Evolutionary conservation across 2,888 invertebrate species (phyloP), one percentile per base, ranked within the genome.

Genomic region (Corythucha ciliata): DNA sequence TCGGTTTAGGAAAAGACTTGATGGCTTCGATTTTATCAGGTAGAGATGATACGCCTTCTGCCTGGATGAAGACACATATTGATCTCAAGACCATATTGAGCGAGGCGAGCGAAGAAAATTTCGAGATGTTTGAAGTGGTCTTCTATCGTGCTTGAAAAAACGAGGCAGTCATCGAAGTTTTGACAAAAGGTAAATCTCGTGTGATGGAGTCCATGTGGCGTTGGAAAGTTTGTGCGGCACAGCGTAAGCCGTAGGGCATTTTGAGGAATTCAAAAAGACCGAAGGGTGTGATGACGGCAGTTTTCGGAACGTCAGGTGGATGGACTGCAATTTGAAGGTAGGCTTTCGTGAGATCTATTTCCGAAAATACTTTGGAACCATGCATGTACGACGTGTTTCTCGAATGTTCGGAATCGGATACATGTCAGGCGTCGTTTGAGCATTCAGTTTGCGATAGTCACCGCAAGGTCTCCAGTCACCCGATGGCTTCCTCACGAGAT

Each of bases 371-470:
- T 2, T 39, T 60, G 12, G 59, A 60, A 1, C 61, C 62, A 12
- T 45, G 20, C 2, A 67, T 40, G 4, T 52, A 32, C 4, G 57
- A 37, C 37, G 20, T 18, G 21, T 37, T 37, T 16, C 37, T 21
- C 37, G 20, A 33, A 71, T 69, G 55, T 74, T 77, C 68, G 66
- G 10, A 50, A 57, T 22, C 20, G 48, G 40, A 25, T 29, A 48
- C 21, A 26, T 12, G 26, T 42, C 33, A n/a, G 42, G 41, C 7
- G 21, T 4, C 3, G 37, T 48, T 20, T 26, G 36, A 4, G 39
- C 36, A 14, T 37, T 37, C 16, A 34, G 41, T 10, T 32, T 21
- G 12, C 48, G 25, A 14, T 4, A 48, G 20, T 26, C 36, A 4
- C 48, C 39, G 40, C 47, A 25, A 18, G 29, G 48, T 3, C 37